Base-by-base conservation (phyloP, 2,888 invertebrate species). In the Rapana venosa region DNA sequence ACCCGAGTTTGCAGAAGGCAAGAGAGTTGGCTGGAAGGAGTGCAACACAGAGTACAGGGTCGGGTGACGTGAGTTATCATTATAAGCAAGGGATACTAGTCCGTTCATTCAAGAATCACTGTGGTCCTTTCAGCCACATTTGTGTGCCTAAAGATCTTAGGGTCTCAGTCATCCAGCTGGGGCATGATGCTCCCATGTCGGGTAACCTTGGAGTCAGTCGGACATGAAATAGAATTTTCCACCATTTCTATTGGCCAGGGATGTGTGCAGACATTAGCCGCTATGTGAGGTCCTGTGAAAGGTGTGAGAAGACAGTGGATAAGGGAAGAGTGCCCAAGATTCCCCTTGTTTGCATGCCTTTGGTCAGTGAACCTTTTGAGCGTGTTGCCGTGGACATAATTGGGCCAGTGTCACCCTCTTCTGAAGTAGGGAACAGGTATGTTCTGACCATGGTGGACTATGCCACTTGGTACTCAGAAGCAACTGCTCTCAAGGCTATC, bases 391-490 rank as follows among this genome's bases (percentile, higher is more conserved):
- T 92, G 17, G 92, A 92, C 79, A n/a, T 92, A 0, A 84, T 93
- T 13, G 92, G 93, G 6, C 93, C 92, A 1, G 88, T 92, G 0
- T 35, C 30, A 30, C 92, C 92, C 36, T 81, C 87, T n/a, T 90
- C 91, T 0, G 91, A 92, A 2, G 89, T 83, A n/a, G 91, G 91
- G 13, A 90, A 93, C 36, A 83, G 92, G 36, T 93, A 92, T 88
- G 92, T 93, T 20, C 77, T 93, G 5, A 90, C 91, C 0, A 5
- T 92, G 8, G 89, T 92, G 0, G 92, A 93, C 77, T 92, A 91
- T 87, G 92, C 92, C 20, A 93, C 93, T 0, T 0, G 93, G 30
- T 93, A 91, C 84, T 92, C 93, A 30, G 93, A 93, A 56, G 93
- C 93, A 8, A 87, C 91, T 20, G 88, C 93, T 17, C 79, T 93